Percentiles rank a stretch among this genome's conserved stretches.
Evolutionary conservation across 2,888 invertebrate genomes (phyloP).

Genomic region (Rutpela maculata): DNA sequence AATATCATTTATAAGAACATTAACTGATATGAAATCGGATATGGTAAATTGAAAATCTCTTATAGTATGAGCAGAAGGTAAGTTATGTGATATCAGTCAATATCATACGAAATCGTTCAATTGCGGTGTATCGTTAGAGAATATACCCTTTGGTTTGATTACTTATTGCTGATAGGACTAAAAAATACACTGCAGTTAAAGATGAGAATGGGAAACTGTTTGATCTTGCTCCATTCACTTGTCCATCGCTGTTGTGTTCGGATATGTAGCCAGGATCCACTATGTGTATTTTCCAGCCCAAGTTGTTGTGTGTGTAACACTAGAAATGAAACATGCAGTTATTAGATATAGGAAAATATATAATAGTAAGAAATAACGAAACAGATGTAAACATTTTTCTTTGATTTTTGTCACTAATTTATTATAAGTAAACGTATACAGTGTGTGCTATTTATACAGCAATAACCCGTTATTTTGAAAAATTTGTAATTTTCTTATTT

Average conservation of each 20-base stretch:
- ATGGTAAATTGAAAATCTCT: constrained; percentile 25
- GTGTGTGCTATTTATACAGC: no score
- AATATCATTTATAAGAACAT: constrained; percentile 21
- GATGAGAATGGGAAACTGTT: constrained; percentile 48
- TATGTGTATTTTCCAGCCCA: constrained; percentile 95
- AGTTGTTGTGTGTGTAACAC: constrained; percentile 94
- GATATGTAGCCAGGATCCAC: constrained; percentile 81
- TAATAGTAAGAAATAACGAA: no score
- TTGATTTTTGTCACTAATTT: no score
- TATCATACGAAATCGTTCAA: neutral
- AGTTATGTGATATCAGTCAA: constrained; percentile 16
- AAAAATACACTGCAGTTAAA: constrained; percentile 52
- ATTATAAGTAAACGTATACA: no score
- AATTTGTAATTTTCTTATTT: no score
- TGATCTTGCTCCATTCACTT: constrained; percentile 48
- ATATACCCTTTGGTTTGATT: constrained; percentile 57
- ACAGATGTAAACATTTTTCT: no score
- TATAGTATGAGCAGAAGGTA: constrained; percentile 28
- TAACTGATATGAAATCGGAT: constrained; percentile 35
- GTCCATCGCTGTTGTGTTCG: constrained; percentile 65
- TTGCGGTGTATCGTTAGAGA: constrained; percentile 26
- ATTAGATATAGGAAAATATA: no score
- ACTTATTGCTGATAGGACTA: constrained; percentile 52
- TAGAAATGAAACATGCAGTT: constrained; percentile 71
- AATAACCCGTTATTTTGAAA: no score